These are phyloP conservation scores for Theristicus caerulescens DNA, from an alignment of 2,113 vertebrate genomes.

Conservation along the genomic window DNA sequence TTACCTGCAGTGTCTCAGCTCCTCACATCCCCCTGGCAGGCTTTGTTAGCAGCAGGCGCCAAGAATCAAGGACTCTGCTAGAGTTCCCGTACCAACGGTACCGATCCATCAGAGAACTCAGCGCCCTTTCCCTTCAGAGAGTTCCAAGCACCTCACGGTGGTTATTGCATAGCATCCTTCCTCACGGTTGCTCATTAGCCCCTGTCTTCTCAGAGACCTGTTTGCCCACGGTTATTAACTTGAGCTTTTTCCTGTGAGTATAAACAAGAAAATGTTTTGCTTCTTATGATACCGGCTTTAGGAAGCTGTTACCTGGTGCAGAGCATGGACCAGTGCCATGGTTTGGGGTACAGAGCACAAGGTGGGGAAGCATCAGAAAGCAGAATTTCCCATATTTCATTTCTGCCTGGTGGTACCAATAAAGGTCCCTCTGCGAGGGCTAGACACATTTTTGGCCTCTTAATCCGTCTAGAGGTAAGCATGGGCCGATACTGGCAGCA, in stretches of 20 bases:
- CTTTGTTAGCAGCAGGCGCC: not conserved
- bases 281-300: not conserved
- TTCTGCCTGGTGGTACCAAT: not conserved
- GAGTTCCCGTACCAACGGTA: not conserved
- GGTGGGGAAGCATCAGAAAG: not conserved
- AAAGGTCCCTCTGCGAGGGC: not conserved
- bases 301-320: not conserved
- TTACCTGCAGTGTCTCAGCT: not conserved
- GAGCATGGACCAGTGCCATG: not conserved
- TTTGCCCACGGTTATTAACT: not conserved
- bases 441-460: not conserved
- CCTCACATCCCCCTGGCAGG: not conserved
- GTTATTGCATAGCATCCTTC: not conserved
- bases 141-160: not conserved
- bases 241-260: not conserved
- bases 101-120: not conserved
- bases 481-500: not conserved
- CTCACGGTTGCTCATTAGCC: not conserved
- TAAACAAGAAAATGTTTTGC: not conserved
- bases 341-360: not conserved
- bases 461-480: not conserved
- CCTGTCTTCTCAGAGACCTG: not conserved
- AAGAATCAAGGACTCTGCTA: not conserved
- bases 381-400: not conserved
- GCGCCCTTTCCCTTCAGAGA: not conserved